Evolutionary conservation across 2,888 invertebrate genomes (phyloP), one percentile per base, ranked within the genome.

Genomic region (Belgica antarctica): DNA sequence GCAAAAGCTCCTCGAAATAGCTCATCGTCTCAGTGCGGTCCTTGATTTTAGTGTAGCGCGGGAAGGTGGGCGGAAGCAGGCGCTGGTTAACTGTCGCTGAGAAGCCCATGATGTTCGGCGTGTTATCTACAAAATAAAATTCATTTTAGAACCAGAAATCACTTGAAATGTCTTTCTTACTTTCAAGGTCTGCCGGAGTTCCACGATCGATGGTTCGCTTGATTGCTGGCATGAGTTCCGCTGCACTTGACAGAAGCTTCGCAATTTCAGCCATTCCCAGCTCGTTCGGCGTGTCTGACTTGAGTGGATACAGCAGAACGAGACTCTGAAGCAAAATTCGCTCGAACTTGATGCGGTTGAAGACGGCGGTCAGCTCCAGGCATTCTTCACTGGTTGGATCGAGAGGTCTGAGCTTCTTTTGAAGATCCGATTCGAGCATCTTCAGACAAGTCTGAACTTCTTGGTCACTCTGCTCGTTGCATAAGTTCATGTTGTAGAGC

Each of bases 51-150:
- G 96, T 94, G 80, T 95, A 96, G 19, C 98, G 87, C 0, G 98
- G 98, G 83, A 98, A 99, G 17, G 98, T 96, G 0, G 98, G 96
- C n/a, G 98, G 98, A 70, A 98, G 83, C 63, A 96, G 83, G 52
- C 96, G 86, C 80, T 96, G 96, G 82, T 98, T 98, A 57, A 96
- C 90, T 79, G 95, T 88, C 1, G 96, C 95, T 77, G 97, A 96
- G 81, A 98, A 98, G 0, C 97, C 97, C 84, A 93, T 88, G n/a
- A 89, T 86, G 77, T 87, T 87, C 5, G 89, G 89, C 72, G 86
- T 85, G 74, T 89, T 89, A 15, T 84, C 87, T 88, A 75, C n/a
- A n/a, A 15, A 47, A 47, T 15, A 46, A 36, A 24, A 27, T 12
- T 52, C n/a, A n/a, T n/a, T n/a, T n/a, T n/a, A 52, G 25, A 59